Percentiles rank a stretch among this genome's conserved stretches.
phyloP scores from a whole-genome alignment of 2,113 vertebrate genomes.

The Megaptera novaeangliae region DNA sequence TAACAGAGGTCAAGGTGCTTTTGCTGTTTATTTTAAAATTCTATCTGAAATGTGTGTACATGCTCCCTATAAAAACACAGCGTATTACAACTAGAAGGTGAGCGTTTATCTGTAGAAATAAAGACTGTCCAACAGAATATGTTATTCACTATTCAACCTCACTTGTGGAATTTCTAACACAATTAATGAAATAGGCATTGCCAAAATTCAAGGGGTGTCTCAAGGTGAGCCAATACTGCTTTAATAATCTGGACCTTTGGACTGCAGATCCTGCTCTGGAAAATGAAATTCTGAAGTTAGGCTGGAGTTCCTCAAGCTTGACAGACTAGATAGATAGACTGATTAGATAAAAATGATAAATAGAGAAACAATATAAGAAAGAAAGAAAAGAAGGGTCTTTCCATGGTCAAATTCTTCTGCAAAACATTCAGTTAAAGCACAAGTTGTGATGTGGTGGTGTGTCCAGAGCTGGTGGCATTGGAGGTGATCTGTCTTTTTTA shows the following conservation, averaged over 20 bases:
- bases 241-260: not conserved
- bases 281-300: not conserved
- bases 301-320: not conserved
- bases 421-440: rapidly evolving
- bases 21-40: not conserved
- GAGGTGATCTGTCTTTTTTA: too few relatives aligned
- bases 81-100: rapidly evolving
- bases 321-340: too few relatives aligned
- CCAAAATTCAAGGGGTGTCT: rapidly evolving
- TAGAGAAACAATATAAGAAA: not conserved
- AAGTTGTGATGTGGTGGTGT: rapidly evolving
- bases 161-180: not conserved
- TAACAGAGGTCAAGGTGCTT: not conserved
- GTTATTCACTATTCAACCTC: rapidly evolving
- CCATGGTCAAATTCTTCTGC: too few relatives aligned
- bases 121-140: rapidly evolving
- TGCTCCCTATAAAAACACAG: rapidly evolving
- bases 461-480: not conserved
- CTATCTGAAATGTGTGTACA: not conserved
- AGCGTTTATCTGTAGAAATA: rapidly evolving
- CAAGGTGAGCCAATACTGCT: not conserved
- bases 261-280: not conserved
- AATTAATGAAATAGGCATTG: rapidly evolving
- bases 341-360: not conserved
- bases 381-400: not conserved